Percentiles rank a stretch among this genome's conserved stretches.
phyloP scores from a whole-genome alignment of 2,888 invertebrate genomes.

The Herminia tarsipennalis region DNA sequence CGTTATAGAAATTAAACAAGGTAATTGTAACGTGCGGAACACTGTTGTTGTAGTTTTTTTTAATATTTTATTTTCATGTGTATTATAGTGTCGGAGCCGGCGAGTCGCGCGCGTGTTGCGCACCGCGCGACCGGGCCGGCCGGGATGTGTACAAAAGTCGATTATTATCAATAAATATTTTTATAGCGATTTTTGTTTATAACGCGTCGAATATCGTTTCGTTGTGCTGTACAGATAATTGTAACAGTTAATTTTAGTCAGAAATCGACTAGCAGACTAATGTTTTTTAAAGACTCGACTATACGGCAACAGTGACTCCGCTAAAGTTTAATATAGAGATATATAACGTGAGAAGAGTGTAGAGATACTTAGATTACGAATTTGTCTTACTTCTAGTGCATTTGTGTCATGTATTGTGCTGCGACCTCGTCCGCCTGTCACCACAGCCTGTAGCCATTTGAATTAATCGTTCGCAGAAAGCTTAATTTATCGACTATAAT shows the following conservation, averaged over 20 bases:
- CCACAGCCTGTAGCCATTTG: too few species aligned
- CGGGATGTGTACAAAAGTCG: conserved; percentile 26
- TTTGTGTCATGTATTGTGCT: conserved; percentile 25
- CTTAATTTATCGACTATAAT: too few species aligned
- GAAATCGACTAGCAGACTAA: conserved; percentile 32
- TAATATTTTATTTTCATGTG: conserved; percentile 34
- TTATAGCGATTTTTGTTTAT: conserved; percentile 42
- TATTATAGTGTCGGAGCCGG: conserved; percentile 25
- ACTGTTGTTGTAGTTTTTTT: conserved; percentile 51
- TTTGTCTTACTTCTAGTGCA: conserved; percentile 50
- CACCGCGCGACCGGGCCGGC: conserved; percentile 18
- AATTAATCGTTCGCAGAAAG: too few species aligned
- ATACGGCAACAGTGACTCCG: conserved; percentile 59
- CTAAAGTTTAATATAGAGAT: conserved; percentile 54
- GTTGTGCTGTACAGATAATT: conserved; percentile 35
- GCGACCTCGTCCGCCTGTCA: background rate
- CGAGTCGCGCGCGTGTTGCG: conserved; percentile 11
- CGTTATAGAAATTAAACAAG: conserved; percentile 60
- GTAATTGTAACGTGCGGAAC: conserved; percentile 55
- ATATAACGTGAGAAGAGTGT: conserved; percentile 53
- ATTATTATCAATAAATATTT: conserved; percentile 38
- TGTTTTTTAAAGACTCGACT: conserved; percentile 38
- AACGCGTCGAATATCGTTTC: conserved; percentile 24
- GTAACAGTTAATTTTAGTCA: conserved; percentile 25
- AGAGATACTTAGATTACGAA: conserved; percentile 53